Evolutionary conservation across 2,113 vertebrate species (phyloP), one percentile per base, ranked within the genome.

Genomic region (Podarcis cretensis): DNA sequence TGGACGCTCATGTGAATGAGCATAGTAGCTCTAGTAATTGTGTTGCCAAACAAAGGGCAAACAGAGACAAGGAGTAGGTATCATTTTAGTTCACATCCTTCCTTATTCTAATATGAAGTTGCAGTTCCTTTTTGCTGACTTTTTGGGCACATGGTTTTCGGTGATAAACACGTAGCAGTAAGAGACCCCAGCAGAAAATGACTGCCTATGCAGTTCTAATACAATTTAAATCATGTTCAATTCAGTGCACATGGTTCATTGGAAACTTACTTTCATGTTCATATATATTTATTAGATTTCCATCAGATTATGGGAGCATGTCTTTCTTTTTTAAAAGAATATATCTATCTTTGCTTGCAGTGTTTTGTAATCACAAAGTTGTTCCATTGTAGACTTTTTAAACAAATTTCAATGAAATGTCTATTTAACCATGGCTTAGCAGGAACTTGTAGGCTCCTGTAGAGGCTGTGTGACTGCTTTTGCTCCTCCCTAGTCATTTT

Each of bases 181-280:
- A 20, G 85, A 54, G 87, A 63, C 54, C 68, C 83, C 86, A 81
- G 48, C 30, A 86, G 89, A 89, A 80, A 89, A 83, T 79, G 21
- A 21, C 30, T 1, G 73, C 81, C 90, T 93, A 82, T 90, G 2
- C 88, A 79, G 90, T n/a, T 91, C 37, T 48, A 6, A 13, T 87
- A 21, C 59, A 10, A 35, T 92, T 92, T 90, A 89, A 91, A 89
- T 94, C 82, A 91, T 81, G 79, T 83, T 90, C 37, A 86, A 83
- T 68, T 43, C 66, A 37, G 54, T 71, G 86, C 83, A 84, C 91
- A 87, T 89, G 76, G 88, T 87, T 12, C 81, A 90, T 59, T 84
- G 81, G 87, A 92, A 91, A 75, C 78, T 89, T 88, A 68, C n/a
- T 83, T 43, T 90, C 13, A 68, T 5, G 63, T 77, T 87, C 43